Percentiles rank a stretch among this genome's conserved stretches.
phyloP scores from a whole-genome alignment of 2,888 invertebrate species.

The Phyllotreta striolata region DNA sequence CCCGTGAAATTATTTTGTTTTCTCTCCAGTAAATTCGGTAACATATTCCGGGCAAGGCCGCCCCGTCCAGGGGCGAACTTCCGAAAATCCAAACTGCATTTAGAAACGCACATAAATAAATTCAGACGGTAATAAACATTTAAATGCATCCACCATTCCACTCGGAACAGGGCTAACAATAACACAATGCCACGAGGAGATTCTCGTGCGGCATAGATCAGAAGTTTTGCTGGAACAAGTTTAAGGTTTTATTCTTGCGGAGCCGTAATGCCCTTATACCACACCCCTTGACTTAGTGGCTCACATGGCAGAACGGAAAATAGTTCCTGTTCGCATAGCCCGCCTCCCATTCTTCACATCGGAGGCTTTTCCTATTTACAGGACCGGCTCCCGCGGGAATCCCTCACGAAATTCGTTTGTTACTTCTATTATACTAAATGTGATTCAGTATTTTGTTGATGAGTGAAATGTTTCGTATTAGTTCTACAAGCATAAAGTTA shows the following conservation, averaged over 20 bases:
- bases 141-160: no score
- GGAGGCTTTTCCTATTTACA: neutral
- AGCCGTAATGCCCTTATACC: slow-evolving; percentile 37
- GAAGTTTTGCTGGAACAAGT: slow-evolving; percentile 21
- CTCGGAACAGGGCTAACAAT: slow-evolving; percentile 11
- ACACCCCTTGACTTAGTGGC: slow-evolving; percentile 35
- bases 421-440: no score
- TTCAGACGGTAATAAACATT: no score
- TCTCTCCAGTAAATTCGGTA: slow-evolving; percentile 24
- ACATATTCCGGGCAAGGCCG: slow-evolving; percentile 18
- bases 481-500: no score
- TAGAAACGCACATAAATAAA: no score
- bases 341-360: slow-evolving; percentile 29
- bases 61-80: neutral
- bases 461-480: no score
- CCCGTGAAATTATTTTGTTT: slow-evolving; percentile 20
- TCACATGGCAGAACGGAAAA: slow-evolving; percentile 34
- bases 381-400: slow-evolving; percentile 6
- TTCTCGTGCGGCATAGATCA: slow-evolving; percentile 2
- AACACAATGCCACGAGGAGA: neutral
- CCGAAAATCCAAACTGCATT: slow-evolving; percentile 5
- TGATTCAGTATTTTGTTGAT: no score
- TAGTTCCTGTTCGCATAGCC: slow-evolving; percentile 32
- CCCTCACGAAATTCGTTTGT: no score
- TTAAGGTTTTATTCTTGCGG: slow-evolving; percentile 40